Base-by-base conservation (phyloP, 2,113 vertebrate genomes). In the Callospermophilus lateralis region DNA sequence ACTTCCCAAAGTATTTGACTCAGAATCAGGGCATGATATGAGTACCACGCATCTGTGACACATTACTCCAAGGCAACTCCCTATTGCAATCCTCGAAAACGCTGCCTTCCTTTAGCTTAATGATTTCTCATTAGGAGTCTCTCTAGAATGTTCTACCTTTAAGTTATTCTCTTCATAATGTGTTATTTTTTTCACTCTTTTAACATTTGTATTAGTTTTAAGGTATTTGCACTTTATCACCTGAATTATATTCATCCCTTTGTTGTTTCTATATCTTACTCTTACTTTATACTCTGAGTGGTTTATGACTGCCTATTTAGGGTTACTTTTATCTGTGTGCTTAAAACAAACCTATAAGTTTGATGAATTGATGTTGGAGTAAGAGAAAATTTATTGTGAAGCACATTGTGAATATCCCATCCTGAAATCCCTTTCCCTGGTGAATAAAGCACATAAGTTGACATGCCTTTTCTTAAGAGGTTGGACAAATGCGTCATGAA, bases 401-500 rank as follows among this genome's bases (percentile, higher is more conserved):
- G 79, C 77, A 24, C 39, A 88, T 53, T 78, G 61, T 90, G 78
- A 93, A 81, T 89, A 94, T 20, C 39, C 78, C 37, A 89, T 84
- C 84, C 96, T 79, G 39, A 95, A 96, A 94, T 58, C 55, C 72
- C 48, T 67, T 73, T 92, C 73, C 20, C 32, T 94, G 90, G 78
- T 79, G 28, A 34, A 84, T 28, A 65, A 72, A 77, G 22, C 76
- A 1, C 2, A 63, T 37, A 32, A 32, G 37, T 28, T 92, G 89
- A 93, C 61, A 65, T 19, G 45, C 51, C 68, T 96, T 97, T 95
- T 76, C 53, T 90, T 65, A 91, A 76, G 51, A 84, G 65, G 17
- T 45, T 78, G 81, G 51, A 95, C 94, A 96, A 95, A 81, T 84
- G 84, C 96, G 55, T 93, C 68, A 77, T 65, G 63, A 80, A 84